Percentiles rank a stretch among this genome's conserved stretches.
Conservation (phyloP, 1,140 invertebrate genomes). For the Habropoda laboriosa region DNA sequence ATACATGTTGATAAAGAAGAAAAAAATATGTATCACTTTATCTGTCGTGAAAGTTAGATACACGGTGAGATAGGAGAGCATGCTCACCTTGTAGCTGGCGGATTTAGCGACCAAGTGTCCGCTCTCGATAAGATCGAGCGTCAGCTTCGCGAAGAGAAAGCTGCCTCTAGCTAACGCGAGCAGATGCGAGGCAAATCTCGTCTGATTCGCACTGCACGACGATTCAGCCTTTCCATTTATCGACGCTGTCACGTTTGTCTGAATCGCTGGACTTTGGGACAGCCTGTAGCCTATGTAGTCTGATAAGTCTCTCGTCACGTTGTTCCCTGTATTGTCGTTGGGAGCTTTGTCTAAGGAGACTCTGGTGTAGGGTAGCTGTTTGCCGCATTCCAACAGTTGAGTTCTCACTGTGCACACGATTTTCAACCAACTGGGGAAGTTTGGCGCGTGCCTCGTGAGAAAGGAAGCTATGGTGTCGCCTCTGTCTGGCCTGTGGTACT, state of each 20-base stretch:
- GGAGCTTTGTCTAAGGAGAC: conserved; percentile 86
- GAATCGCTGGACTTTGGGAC: conserved; percentile 89
- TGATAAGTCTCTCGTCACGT: conserved; percentile 90
- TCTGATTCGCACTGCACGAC: conserved; percentile 83
- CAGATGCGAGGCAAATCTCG: conserved; percentile 93
- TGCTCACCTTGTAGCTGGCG: conserved; percentile 91
- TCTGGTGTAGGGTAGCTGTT: conserved; percentile 90
- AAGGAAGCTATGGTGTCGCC: conserved; percentile 96
- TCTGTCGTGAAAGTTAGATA: background rate
- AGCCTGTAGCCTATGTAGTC: conserved; percentile 94
- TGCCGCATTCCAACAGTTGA: conserved; percentile 90
- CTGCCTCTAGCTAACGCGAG: conserved; percentile 92
- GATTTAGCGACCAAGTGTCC: conserved; percentile 97
- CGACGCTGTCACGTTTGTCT: conserved; percentile 90
- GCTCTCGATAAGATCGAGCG: conserved; percentile 95
- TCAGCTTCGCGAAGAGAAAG: conserved; percentile 95
- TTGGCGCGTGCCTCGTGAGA: conserved; percentile 89
- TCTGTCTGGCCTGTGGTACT: conserved; percentile 96
- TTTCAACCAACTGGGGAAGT: conserved; percentile 95
- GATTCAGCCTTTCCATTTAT: conserved; percentile 86
- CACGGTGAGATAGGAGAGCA: too few relatives aligned
- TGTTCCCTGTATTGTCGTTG: conserved; percentile 82
- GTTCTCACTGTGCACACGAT: conserved; percentile 93
- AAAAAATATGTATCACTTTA: background rate
- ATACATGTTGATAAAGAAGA: background rate